These are phyloP conservation scores for Gonioctena quinquepunctata DNA, from an alignment of 1,140 invertebrate species.

Conservation along the genomic window DNA sequence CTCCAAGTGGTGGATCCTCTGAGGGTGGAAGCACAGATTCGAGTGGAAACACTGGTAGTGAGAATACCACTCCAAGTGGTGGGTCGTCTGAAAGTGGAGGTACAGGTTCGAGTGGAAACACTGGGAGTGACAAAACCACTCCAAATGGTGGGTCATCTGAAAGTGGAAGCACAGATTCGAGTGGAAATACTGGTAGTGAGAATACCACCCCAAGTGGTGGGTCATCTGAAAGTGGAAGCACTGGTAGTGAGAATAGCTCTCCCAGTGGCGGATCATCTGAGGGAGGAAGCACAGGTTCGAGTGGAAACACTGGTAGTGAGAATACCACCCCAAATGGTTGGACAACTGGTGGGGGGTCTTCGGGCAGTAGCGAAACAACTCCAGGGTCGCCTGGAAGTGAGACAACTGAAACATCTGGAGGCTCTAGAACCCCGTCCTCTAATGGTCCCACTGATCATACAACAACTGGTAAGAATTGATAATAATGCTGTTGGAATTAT, in stretches of 20 bases:
- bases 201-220: not conserved
- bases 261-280: not conserved
- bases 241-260: not conserved
- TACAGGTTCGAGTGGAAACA: not conserved
- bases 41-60: not conserved
- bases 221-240: not conserved
- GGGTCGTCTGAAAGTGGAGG: not conserved
- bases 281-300: not conserved
- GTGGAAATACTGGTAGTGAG: not conserved
- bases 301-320: not conserved
- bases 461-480: too few species aligned
- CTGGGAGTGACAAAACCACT: not conserved
- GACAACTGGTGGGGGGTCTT: not conserved
- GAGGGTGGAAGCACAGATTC: not conserved
- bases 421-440: too few species aligned
- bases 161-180: not conserved
- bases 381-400: not conserved
- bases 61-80: not conserved
- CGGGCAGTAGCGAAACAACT: not conserved
- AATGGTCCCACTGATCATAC: too few species aligned
- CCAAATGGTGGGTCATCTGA: not conserved
- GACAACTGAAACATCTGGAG: not conserved
- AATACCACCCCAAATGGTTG: not conserved
- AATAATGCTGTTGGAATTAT: too few species aligned
- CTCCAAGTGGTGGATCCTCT: not conserved